A percentile compares a stretch with the other conserved stretches of the same genome.
phyloP scores from a whole-genome alignment of 2,888 invertebrate genomes.

The Strigamia maritima region DNA sequence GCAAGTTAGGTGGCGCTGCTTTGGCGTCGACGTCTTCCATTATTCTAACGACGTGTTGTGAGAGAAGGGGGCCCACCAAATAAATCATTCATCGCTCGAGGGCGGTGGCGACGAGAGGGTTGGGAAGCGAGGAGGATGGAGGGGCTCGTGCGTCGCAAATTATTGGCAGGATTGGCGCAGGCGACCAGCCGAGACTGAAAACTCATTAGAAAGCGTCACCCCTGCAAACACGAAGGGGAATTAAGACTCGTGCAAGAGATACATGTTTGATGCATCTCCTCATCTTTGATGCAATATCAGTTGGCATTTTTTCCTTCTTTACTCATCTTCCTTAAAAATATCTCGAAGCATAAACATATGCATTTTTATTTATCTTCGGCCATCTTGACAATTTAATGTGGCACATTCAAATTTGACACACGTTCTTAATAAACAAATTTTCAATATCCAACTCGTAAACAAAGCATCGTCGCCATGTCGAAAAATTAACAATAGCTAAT shows the following conservation, averaged over 20 bases:
- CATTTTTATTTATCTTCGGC: neutral
- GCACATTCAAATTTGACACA: neutral
- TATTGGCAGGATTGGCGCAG: slow-evolving; percentile 16
- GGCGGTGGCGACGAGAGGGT: slow-evolving; percentile 11
- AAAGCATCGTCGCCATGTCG: neutral
- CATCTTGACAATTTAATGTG: neutral
- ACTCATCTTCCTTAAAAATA: neutral
- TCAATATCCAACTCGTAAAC: neutral
- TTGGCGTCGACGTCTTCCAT: slow-evolving; percentile 23
- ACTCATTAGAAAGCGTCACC: slow-evolving; percentile 19
- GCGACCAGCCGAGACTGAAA: slow-evolving; percentile 23
- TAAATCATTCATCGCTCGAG: slow-evolving; percentile 23
- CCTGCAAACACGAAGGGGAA: slow-evolving; percentile 6
- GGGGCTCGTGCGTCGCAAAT: neutral
- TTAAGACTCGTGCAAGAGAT: slow-evolving; percentile 11
- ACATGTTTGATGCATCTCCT: neutral
- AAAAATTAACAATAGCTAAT: neutral
- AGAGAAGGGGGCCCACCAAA: neutral
- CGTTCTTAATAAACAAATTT: slow-evolving; percentile 15
- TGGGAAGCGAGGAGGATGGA: neutral
- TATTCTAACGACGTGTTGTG: slow-evolving; percentile 12
- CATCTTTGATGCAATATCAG: neutral
- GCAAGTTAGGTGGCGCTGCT: slow-evolving; percentile 15
- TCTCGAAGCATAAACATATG: neutral
- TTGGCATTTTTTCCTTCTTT: neutral